Base-by-base conservation (phyloP, 2,113 vertebrate species). In the Chionis minor region DNA sequence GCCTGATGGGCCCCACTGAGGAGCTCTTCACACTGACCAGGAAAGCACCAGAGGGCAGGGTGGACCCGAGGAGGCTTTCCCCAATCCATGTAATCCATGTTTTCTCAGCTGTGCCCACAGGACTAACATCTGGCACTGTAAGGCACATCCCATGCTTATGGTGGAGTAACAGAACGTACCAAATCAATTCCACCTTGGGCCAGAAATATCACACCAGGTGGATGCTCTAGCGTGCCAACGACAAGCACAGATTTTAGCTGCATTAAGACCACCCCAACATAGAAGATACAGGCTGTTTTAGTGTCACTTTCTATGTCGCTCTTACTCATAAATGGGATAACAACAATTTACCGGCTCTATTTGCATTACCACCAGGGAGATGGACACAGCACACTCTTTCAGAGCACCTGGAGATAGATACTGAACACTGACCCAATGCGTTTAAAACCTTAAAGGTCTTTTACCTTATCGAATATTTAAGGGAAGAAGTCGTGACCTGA, bases 31-130 rank as follows among this genome's bases (percentile, higher is more conserved):
- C 6, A 52, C 11, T 56, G 26, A 13, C 35, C 56, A 69, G 14
- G 23, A 42, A 56, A 61, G 23, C 52, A 38, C 22, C 38, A 30
- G 51, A 42, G 35, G 3, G 42, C 38, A 66, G 33, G 33, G 59
- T 0, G 40, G 81, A 49, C 61, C 47, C 7, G 2, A 45, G 55
- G 47, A 56, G 26, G 51, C 35, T 22, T 12, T 1, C 35, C 18
- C 70, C 67, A 82, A 2, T 12, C 8, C 35, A 4, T 3, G 33
- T 1, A 80, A 2, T 12, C 8, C 35, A 4, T 3, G 33, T 1
- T 21, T 33, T 14, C 49, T 54, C 86, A 55, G 24, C 27, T 0
- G 19, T 14, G 71, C 23, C 28, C 73, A 40, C 63, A 52, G 69
- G 19, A 88, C 8, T 22, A 18, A 27, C 22, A 19, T 6, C 3